These are phyloP conservation scores for Drosophila tristis DNA, from an alignment of 1,140 invertebrate species.

Conservation along the genomic window DNA sequence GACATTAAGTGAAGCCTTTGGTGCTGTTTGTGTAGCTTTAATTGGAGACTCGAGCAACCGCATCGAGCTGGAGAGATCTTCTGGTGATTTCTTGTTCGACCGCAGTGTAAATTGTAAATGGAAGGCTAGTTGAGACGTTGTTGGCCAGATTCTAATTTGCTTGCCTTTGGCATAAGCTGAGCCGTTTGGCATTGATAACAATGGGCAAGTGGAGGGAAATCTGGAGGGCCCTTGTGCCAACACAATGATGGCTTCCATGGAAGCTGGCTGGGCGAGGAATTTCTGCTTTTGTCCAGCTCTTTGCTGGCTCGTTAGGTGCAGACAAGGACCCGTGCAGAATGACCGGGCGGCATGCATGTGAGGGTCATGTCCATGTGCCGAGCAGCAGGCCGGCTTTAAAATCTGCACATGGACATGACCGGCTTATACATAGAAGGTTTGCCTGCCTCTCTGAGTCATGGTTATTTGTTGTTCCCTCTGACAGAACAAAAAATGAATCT, in stretches of 20 bases:
- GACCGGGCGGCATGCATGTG: conserved; percentile 52
- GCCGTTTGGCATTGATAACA: background rate
- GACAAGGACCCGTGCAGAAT: conserved; percentile 53
- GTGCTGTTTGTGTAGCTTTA: conserved; percentile 42
- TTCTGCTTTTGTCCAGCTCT: conserved; percentile 36
- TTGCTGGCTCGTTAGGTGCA: conserved; percentile 60
- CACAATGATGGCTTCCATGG: conserved; percentile 43
- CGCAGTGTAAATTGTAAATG: conserved; percentile 58
- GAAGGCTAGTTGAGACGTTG: conserved; percentile 20
- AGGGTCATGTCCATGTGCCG: no score
- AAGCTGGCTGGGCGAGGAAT: background rate
- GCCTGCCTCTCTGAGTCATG: conserved; percentile 17
- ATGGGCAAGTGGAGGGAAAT: background rate
- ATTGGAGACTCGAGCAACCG: conserved; percentile 17
- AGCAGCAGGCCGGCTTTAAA: no score
- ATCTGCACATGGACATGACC: conserved; percentile 45
- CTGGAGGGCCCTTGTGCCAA: conserved; percentile 13
- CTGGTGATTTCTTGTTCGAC: conserved; percentile 1
- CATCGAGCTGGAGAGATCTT: background rate
- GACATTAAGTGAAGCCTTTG: background rate
- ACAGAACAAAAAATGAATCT: conserved; percentile 23
- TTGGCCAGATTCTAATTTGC: conserved; percentile 31
- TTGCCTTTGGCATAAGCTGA: conserved; percentile 9
- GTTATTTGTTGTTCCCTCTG: conserved; percentile 27
- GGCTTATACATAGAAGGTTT: background rate